A percentile compares a stretch with the other conserved stretches of the same genome.
These are phyloP conservation scores for rat (Rattus norvegicus) DNA, from an alignment of 2,113 vertebrate species.

Conservation along the genomic window DNA sequence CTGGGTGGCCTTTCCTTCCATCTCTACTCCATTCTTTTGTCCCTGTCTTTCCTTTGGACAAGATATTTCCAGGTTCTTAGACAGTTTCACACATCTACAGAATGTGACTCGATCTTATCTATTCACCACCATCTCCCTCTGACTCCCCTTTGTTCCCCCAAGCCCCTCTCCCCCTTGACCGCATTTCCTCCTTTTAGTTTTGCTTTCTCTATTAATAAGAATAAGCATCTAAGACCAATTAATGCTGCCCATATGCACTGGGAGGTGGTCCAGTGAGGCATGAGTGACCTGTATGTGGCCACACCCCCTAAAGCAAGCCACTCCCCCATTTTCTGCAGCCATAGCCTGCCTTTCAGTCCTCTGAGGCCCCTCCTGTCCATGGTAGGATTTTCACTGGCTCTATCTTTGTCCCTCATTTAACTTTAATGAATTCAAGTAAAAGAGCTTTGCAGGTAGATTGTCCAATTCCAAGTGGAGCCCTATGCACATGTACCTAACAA, in stretches of 20 bases:
- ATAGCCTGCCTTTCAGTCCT: background rate
- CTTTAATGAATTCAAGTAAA: background rate
- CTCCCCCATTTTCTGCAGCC: background rate
- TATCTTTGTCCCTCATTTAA: background rate
- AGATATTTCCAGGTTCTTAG: background rate
- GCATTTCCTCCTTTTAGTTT: background rate
- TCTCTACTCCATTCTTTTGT: no score
- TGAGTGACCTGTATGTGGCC: background rate
- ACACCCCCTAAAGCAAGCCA: background rate
- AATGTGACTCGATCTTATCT: background rate
- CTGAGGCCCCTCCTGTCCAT: background rate
- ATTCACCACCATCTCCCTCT: background rate
- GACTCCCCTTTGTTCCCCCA: background rate
- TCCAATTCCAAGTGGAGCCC: background rate
- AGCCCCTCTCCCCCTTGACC: no score
- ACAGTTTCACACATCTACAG: background rate
- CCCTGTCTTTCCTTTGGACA: no score
- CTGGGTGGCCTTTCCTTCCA: no score
- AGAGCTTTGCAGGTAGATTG: background rate
- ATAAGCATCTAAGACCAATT: background rate
- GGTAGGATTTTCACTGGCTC: background rate
- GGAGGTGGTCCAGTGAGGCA: background rate
- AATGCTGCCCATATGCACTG: no score
- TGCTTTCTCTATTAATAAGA: background rate
- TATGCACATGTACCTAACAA: background rate